Evolutionary conservation across 2,113 vertebrate species (phyloP).

Genomic region (Cheilinus undulatus): DNA sequence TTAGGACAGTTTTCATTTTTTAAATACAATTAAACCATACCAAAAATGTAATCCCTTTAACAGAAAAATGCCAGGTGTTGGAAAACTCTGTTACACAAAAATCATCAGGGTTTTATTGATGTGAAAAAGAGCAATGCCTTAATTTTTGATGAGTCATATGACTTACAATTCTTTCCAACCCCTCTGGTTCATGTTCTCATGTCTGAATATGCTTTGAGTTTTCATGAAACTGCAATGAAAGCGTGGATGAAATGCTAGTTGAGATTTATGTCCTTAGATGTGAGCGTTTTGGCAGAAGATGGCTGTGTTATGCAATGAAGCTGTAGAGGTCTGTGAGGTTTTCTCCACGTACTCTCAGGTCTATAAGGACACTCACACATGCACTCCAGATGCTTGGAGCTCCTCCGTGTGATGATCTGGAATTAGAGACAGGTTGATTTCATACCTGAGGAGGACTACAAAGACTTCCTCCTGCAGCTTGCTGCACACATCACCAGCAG

Average conservation of each 20-base stretch:
- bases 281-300: background rate
- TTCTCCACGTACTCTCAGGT: conserved; percentile 16
- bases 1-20: too few species aligned
- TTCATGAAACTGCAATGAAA: conserved; percentile 3
- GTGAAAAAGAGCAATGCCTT: too few species aligned
- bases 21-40: too few species aligned
- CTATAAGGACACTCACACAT: conserved; percentile 47
- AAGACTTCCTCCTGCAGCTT: conserved; percentile 55
- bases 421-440: conserved; percentile 56
- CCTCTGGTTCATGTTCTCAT: background rate
- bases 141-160: too few species aligned
- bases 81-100: too few species aligned
- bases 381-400: conserved; percentile 61
- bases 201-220: conserved; percentile 2
- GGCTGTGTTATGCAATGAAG: background rate
- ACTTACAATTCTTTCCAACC: background rate
- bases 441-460: conserved; percentile 64
- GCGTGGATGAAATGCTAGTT: background rate
- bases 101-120: too few species aligned
- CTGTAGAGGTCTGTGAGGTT: background rate
- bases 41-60: too few species aligned
- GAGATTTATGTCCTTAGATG: conserved; percentile 14
- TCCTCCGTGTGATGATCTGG: conserved; percentile 16
- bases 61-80: too few species aligned
- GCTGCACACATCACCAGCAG: conserved; percentile 41